Conservation (phyloP, 2,797 vertebrate genomes). For the Gymnoscopelus microlampas region DNA sequence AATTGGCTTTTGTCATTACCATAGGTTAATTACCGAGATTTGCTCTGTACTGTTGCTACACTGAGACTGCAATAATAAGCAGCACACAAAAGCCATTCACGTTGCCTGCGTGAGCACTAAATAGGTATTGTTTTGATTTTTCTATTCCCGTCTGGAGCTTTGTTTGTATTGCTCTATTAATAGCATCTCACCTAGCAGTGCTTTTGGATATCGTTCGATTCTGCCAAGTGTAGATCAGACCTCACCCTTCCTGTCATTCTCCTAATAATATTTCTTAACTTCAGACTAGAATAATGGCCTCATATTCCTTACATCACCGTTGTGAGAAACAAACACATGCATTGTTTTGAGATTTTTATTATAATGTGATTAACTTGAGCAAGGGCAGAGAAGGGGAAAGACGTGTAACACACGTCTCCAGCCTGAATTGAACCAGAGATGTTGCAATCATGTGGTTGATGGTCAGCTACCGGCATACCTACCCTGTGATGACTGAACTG, state of each 20-base stretch:
- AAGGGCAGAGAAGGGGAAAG: neutral
- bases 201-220: slow-evolving; percentile 68
- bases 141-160: slow-evolving; percentile 72
- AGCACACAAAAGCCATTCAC: slow-evolving; percentile 76
- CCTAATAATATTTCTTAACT: slow-evolving; percentile 60
- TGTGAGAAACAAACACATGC: slow-evolving; percentile 23
- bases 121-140: slow-evolving; percentile 80
- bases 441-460: too few relatives aligned
- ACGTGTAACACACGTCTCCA: too few relatives aligned
- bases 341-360: slow-evolving; percentile 17
- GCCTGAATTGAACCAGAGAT: too few relatives aligned
- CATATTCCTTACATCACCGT: slow-evolving; percentile 47
- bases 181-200: slow-evolving; percentile 56
- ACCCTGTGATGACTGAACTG: too few relatives aligned
- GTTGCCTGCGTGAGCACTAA: slow-evolving; percentile 69
- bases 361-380: neutral
- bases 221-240: slow-evolving; percentile 62
- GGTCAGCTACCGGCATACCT: too few relatives aligned
- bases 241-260: slow-evolving; percentile 79
- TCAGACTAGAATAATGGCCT: slow-evolving; percentile 42
- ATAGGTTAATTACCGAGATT: slow-evolving; percentile 85
- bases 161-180: slow-evolving; percentile 76
- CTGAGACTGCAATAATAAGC: slow-evolving; percentile 78
- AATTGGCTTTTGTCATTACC: slow-evolving; percentile 85
- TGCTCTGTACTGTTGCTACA: slow-evolving; percentile 73